phyloP scores from a whole-genome alignment of 2,113 vertebrate species.

The Scatophagus argus region DNA sequence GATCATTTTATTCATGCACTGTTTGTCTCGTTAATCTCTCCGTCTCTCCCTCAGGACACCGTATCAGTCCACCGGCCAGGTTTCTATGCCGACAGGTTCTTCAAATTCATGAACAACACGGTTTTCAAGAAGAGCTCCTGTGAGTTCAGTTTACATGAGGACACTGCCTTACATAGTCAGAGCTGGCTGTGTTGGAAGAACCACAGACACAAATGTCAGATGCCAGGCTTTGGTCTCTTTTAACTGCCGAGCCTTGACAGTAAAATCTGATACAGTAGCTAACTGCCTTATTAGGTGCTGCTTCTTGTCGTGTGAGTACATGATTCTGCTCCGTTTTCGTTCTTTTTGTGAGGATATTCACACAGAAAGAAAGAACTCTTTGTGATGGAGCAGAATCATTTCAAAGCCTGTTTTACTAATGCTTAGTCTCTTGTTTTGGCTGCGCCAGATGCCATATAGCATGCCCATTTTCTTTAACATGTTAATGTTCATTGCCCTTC shows the following conservation, averaged over 20 bases:
- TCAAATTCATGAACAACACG: conserved; percentile 96
- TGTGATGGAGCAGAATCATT: background rate
- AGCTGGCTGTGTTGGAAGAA: conserved; percentile 21
- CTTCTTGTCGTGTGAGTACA: conserved; percentile 9
- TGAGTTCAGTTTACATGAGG: conserved; percentile 80
- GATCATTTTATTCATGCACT: conserved; percentile 41
- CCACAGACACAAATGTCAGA: conserved; percentile 30
- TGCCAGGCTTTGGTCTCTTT: conserved; percentile 43
- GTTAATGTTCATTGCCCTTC: conserved; percentile 40
- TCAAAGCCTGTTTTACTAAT: background rate
- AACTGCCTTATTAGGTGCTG: conserved; percentile 61
- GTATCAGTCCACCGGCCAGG: conserved; percentile 97
- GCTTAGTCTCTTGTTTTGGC: background rate
- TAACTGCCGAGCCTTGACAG: conserved; percentile 39
- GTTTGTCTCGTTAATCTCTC: conserved; percentile 62
- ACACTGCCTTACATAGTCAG: conserved; percentile 72
- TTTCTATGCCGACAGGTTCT: conserved; percentile 97
- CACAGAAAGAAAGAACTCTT: background rate
- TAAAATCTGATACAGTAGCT: conserved; percentile 42
- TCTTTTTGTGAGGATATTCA: background rate
- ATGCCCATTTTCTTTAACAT: background rate
- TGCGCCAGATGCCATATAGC: background rate
- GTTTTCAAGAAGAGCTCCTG: conserved; percentile 97
- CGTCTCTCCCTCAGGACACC: conserved; percentile 88
- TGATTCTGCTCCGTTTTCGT: conserved; percentile 30